A percentile compares a stretch with the other conserved stretches of the same genome.
phyloP scores from a whole-genome alignment of 1,140 invertebrate species.

The Anastrepha obliqua region DNA sequence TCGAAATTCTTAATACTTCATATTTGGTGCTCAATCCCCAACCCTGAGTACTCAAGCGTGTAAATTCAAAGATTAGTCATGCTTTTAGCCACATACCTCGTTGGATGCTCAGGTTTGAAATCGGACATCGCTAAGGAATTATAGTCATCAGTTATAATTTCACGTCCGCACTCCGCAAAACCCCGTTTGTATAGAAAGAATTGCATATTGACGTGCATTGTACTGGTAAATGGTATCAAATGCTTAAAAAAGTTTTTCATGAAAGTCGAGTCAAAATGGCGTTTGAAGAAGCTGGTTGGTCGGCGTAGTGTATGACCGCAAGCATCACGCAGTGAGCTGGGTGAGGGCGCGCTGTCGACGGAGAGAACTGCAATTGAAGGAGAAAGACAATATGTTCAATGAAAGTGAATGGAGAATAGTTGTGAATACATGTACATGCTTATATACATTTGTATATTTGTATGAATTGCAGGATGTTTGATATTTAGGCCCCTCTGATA shows the following conservation, averaged over 20 bases:
- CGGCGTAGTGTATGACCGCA: conserved; percentile 66
- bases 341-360: background rate
- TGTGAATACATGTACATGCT: too few species aligned
- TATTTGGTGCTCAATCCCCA: too few species aligned
- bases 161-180: conserved; percentile 69
- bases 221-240: conserved; percentile 65
- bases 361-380: background rate
- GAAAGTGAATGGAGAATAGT: background rate
- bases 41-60: too few species aligned
- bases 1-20: too few species aligned
- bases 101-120: conserved; percentile 70
- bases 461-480: too few species aligned
- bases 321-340: conserved; percentile 12
- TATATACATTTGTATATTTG: too few species aligned
- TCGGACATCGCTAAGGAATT: conserved; percentile 65
- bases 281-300: conserved; percentile 59
- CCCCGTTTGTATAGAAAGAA: conserved; percentile 70
- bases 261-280: conserved; percentile 64
- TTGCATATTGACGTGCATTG: conserved; percentile 66
- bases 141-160: conserved; percentile 64
- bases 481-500: too few species aligned
- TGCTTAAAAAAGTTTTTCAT: conserved; percentile 71
- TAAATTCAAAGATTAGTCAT: too few species aligned
- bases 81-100: conserved; percentile 60
- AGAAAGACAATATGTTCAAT: background rate